A percentile compares a stretch with the other conserved stretches of the same genome.
phyloP scores from a whole-genome alignment of 2,113 vertebrate genomes.

The Caloenas nicobarica region DNA sequence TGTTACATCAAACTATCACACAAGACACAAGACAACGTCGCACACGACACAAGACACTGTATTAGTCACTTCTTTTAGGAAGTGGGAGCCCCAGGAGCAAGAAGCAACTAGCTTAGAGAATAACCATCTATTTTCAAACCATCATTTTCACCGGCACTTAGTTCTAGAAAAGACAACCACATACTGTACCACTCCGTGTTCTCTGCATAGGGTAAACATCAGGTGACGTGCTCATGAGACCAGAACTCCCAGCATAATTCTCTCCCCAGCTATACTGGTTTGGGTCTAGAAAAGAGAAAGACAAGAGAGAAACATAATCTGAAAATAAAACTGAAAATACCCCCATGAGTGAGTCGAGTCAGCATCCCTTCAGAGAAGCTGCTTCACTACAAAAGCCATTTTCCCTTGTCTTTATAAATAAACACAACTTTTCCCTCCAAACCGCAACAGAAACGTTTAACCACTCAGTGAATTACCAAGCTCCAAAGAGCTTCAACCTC shows the following conservation, averaged over 20 bases:
- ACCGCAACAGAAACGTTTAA: background rate
- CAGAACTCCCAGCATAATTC: slow-evolving; percentile 96
- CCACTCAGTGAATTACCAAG: background rate
- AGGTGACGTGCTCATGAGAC: slow-evolving; percentile 93
- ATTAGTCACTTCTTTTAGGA: background rate
- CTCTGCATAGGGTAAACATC: slow-evolving; percentile 91
- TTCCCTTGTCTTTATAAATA: background rate
- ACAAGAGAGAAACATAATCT: slow-evolving; percentile 44
- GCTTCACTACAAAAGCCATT: background rate
- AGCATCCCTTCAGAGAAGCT: slow-evolving; percentile 12
- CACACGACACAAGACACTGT: background rate
- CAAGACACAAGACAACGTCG: background rate
- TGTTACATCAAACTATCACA: background rate
- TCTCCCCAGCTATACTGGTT: slow-evolving; percentile 99
- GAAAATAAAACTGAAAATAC: slow-evolving; percentile 44
- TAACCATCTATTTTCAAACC: background rate
- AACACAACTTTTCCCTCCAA: background rate
- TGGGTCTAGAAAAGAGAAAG: slow-evolving; percentile 82
- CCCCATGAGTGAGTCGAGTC: background rate
- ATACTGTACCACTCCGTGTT: slow-evolving; percentile 93
- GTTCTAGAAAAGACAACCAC: slow-evolving; percentile 62
- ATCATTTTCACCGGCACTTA: background rate
- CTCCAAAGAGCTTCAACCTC: background rate
- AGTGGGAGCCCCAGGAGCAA: background rate
- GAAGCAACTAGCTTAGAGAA: background rate